Evolutionary conservation across 2,888 invertebrate genomes (phyloP).

Genomic region (Thera obeliscata): DNA sequence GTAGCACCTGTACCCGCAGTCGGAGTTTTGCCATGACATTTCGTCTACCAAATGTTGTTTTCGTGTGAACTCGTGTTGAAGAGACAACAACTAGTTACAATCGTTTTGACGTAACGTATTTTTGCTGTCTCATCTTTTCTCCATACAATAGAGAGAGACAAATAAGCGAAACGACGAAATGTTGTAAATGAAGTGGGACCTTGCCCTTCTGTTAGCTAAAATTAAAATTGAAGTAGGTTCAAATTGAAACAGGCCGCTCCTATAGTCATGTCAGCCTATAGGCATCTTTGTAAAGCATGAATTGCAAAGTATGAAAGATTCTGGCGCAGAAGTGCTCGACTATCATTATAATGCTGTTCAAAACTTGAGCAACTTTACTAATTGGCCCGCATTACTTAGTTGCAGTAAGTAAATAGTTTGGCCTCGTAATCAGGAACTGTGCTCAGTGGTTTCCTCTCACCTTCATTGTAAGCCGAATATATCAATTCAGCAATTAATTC

Average conservation of each 20-base stretch:
- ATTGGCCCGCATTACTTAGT: constrained; percentile 20
- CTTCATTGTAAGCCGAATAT: constrained; percentile 11
- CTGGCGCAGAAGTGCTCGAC: background rate
- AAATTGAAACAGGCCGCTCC: too few relatives aligned
- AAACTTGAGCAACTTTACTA: constrained; percentile 7
- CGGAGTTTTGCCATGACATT: too few relatives aligned
- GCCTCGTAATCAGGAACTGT: constrained; percentile 46
- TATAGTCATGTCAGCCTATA: background rate
- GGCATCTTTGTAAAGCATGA: background rate
- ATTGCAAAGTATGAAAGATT: background rate
- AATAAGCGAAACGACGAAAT: too few relatives aligned
- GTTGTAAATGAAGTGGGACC: too few relatives aligned
- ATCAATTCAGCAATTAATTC: constrained; percentile 14
- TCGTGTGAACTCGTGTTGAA: too few relatives aligned
- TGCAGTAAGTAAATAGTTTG: constrained; percentile 29
- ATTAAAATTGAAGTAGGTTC: too few relatives aligned
- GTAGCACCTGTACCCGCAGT: background rate
- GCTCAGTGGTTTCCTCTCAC: constrained; percentile 48
- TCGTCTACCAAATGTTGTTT: too few relatives aligned
- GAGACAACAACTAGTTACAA: too few relatives aligned
- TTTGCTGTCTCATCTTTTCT: too few relatives aligned
- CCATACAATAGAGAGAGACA: too few relatives aligned
- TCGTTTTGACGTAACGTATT: too few relatives aligned
- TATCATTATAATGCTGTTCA: background rate
- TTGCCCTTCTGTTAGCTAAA: too few relatives aligned